Base-by-base conservation (phyloP, 2,888 invertebrate species). In the Meteorus colon region DNA sequence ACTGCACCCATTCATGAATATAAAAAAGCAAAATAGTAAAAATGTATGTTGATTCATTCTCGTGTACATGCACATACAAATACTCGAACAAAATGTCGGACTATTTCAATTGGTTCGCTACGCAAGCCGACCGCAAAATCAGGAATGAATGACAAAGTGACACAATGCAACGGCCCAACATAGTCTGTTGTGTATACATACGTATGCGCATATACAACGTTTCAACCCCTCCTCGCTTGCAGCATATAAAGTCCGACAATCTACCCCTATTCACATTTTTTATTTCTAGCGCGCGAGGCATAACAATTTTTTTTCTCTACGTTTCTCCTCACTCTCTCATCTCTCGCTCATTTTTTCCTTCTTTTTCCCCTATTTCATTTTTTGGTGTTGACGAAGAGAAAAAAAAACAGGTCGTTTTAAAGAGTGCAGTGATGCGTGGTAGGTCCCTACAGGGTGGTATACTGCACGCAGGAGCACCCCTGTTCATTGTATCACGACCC, bases 111-210 rank as follows among this genome's bases (percentile, higher is more conserved):
- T 73, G 82, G 87, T 89, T 89, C 84, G 89, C 85, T 85, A 88
- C 88, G 89, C 89, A 89, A 88, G 87, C 87, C 89, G 82, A 89
- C 89, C 89, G 87, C 89, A 89, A 89, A 89, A 89, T 89, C 89
- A 86, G 86, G 83, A 84, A 86, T 88, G 86, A 89, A 89, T 86
- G 87, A 87, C 87, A 84, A 88, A 88, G 84, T 88, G 88, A 88
- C 88, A 88, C 88, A 88, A 88, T 87, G 85, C 81, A 79, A 80
- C 77, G 76, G 79, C 77, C 81, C 77, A 75, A 76, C n/a, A 31
- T 19, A 34, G 69, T 69, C 4, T 69, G n/a, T 14, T 45, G 24
- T 67, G 27, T 51, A 51, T n/a, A 45, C 19, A 16, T 29, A 68
- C 14, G 55, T 55, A 55, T 55, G 19, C n/a, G 19, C 55, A 19